These are phyloP conservation scores for Aporophyla lueneburgensis DNA, from an alignment of 2,888 invertebrate species.

Conservation along the genomic window DNA sequence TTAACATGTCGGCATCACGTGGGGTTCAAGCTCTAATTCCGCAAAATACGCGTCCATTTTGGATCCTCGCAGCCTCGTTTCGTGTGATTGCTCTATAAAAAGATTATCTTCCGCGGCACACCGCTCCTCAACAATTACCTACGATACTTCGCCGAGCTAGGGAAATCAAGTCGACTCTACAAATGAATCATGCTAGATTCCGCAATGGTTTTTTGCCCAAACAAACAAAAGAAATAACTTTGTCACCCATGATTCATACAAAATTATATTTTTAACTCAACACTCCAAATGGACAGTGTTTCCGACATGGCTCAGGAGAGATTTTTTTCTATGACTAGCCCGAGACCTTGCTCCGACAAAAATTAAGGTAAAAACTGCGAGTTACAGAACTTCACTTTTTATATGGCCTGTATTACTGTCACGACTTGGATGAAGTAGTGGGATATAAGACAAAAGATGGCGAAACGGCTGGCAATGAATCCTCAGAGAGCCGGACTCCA, in stretches of 20 bases:
- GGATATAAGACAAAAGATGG: conserved; percentile 34
- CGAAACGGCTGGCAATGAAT: conserved; percentile 44
- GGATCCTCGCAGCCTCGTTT: conserved; percentile 54
- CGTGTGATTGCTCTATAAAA: conserved; percentile 67
- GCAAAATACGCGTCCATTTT: conserved; percentile 53
- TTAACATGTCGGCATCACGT: conserved; percentile 24
- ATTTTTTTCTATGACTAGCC: conserved; percentile 42
- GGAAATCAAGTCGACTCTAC: conserved; percentile 42
- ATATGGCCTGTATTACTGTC: conserved; percentile 30
- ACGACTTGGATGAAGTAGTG: conserved; percentile 41
- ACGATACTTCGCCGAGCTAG: conserved; percentile 31
- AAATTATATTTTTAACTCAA: conserved; percentile 38
- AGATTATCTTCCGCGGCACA: conserved; percentile 64
- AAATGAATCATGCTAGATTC: conserved; percentile 59
- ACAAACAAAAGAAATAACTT: conserved; percentile 51
- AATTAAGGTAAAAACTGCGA: conserved; percentile 52
- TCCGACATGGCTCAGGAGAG: conserved; percentile 21
- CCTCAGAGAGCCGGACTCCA: conserved; percentile 35
- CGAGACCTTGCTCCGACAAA: conserved; percentile 45
- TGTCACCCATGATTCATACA: conserved; percentile 63
- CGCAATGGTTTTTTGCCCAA: conserved; percentile 52
- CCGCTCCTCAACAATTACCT: conserved; percentile 55
- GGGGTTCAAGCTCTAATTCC: conserved; percentile 36
- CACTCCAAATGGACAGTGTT: conserved; percentile 28
- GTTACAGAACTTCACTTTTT: conserved; percentile 45